Base-by-base conservation (phyloP, 2,113 vertebrate species). In the Tragulus kanchil region DNA sequence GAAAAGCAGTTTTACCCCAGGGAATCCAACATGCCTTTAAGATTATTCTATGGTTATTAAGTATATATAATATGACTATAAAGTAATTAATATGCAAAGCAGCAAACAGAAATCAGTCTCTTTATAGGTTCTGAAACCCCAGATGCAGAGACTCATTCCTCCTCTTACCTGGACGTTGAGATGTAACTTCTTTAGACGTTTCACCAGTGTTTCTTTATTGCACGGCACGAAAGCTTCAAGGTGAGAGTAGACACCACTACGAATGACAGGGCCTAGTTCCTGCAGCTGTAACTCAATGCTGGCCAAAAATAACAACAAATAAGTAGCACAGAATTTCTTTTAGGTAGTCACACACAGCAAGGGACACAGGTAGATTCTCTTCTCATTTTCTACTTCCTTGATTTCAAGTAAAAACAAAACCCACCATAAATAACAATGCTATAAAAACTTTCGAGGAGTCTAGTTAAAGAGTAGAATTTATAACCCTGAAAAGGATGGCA, bases 251-350 rank as follows among this genome's bases (percentile, higher is more conserved):
- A 99, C 99, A 1, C 99, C 99, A 14, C 98, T 98, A 21, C 99
- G 99, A 92, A 99, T 93, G 28, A 98, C 98, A 28, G 98, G 97
- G 36, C 99, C 99, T 98, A 99, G 98, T 96, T 99, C 99, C 99
- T 99, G 99, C 15, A 99, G 99, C 99, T 99, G 99, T 89, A 99
- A 97, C 98, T 99, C 99, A 81, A 99, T 99, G 94, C 99, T 99
- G 98, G 50, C 87, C 97, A 98, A 97, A 50, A 92, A 79, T 48
- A 96, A 92, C 48, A 94, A 85, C 56, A 96, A 90, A n/a, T 78
- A 94, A 94, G 96, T 14, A 93, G 42, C 6, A 85, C 0, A 87
- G 61, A 90, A 65, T 89, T 83, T 78, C 45, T 71, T 91, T 90
- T 50, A 90, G 64, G 62, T 31, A 21, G 25, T 7, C 67, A 75